Evolutionary conservation across 2,888 invertebrate species (phyloP).

Genomic region (Vanessa cardui): DNA sequence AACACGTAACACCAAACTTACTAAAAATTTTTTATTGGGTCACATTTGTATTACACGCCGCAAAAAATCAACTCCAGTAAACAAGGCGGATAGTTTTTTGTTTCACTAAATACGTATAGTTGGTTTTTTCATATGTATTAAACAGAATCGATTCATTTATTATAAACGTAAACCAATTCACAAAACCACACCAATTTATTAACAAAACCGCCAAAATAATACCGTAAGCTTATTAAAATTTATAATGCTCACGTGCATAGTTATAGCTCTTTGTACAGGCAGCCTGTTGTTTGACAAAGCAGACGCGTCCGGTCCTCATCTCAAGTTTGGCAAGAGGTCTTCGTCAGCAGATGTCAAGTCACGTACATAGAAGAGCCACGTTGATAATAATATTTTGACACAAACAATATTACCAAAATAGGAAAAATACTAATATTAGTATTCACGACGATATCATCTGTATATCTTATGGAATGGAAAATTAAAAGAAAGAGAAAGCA

Average conservation of each 20-base stretch:
- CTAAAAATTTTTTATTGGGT: too few relatives aligned
- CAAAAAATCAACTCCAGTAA: too few relatives aligned
- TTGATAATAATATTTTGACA: not conserved
- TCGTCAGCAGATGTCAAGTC: conserved; percentile 63
- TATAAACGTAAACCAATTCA: not conserved
- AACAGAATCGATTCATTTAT: too few relatives aligned
- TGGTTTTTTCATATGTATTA: too few relatives aligned
- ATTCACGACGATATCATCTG: too few relatives aligned
- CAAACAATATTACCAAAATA: not conserved
- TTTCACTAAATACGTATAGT: too few relatives aligned
- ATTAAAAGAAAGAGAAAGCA: too few relatives aligned
- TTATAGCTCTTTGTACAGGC: conserved; percentile 61
- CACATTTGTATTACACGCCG: too few relatives aligned
- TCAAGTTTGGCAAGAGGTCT: conserved; percentile 77
- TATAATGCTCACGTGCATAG: conserved; percentile 49
- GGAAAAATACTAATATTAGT: too few relatives aligned
- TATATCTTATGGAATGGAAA: too few relatives aligned
- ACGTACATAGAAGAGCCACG: conserved; percentile 50
- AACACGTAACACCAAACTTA: too few relatives aligned
- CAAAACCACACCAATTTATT: conserved; percentile 6
- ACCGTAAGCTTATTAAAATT: conserved; percentile 22
- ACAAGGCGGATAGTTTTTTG: too few relatives aligned
- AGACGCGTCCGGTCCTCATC: conserved; percentile 68
- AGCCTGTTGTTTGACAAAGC: conserved; percentile 66
- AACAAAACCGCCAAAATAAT: conserved; percentile 22